phyloP scores from a whole-genome alignment of 2,888 invertebrate species.

The Scrobipalpa costella region DNA sequence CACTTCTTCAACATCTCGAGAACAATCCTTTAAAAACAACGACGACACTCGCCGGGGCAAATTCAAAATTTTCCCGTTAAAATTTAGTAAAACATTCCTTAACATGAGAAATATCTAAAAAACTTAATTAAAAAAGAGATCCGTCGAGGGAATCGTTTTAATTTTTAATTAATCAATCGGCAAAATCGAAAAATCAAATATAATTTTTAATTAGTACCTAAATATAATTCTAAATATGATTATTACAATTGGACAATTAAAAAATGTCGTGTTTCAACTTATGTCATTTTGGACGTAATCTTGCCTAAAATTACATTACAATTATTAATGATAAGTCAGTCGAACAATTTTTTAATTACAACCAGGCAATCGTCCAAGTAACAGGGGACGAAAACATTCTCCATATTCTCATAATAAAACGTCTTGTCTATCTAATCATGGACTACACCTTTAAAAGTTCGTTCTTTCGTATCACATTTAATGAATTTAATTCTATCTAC shows the following conservation, averaged over 20 bases:
- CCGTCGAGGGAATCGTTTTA: constrained; percentile 47
- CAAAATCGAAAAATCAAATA: constrained; percentile 32
- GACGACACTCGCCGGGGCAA: constrained; percentile 47
- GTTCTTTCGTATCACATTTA: constrained; percentile 70
- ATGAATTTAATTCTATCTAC: constrained; percentile 72
- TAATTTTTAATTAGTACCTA: constrained; percentile 29
- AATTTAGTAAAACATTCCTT: constrained; percentile 43
- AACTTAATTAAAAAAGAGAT: constrained; percentile 44
- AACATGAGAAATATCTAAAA: constrained; percentile 29
- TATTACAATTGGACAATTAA: constrained; percentile 53
- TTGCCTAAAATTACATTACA: constrained; percentile 42
- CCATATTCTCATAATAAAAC: constrained; percentile 23
- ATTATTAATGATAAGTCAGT: constrained; percentile 64
- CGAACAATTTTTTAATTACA: constrained; percentile 58
- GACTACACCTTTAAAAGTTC: constrained; percentile 47
- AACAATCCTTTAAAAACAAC: constrained; percentile 45
- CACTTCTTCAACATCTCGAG: constrained; percentile 37
- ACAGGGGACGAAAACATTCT: constrained; percentile 31
- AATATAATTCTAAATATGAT: constrained; percentile 28
- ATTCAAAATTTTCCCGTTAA: constrained; percentile 61
- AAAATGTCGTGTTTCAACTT: constrained; percentile 44
- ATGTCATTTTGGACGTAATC: constrained; percentile 63
- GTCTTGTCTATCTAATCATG: constrained; percentile 52
- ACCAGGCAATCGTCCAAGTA: constrained; percentile 46
- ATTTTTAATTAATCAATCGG: constrained; percentile 34